Evolutionary conservation across 2,113 vertebrate species (phyloP).

Genomic region (Nymphicus hollandicus): DNA sequence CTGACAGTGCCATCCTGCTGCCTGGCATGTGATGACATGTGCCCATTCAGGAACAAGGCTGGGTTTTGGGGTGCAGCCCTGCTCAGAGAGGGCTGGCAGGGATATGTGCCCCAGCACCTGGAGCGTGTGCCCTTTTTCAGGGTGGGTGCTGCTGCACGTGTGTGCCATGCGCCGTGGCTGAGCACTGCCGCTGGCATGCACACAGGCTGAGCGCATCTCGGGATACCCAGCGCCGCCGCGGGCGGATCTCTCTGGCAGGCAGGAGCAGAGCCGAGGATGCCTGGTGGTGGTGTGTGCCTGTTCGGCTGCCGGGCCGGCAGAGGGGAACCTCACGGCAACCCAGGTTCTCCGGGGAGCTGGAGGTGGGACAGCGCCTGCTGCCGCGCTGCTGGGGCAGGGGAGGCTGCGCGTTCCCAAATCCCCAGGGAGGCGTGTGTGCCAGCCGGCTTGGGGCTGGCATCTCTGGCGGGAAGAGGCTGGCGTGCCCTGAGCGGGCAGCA

Average conservation of each 20-base stretch:
- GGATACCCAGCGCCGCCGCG: rapidly evolving
- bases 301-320: background rate
- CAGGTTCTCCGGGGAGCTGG: background rate
- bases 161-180: rapidly evolving
- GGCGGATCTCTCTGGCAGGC: background rate
- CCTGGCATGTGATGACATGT: rapidly evolving
- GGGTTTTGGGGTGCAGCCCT: background rate
- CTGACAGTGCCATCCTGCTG: background rate
- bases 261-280: background rate
- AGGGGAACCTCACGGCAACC: background rate
- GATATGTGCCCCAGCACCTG: background rate
- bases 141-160: background rate
- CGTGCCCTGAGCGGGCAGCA: background rate
- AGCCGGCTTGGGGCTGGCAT: slow-evolving; percentile 19
- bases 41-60: rapidly evolving
- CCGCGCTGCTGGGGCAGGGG: background rate
- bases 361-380: background rate
- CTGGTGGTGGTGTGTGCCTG: background rate
- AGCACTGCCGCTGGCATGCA: background rate
- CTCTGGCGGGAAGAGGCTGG: slow-evolving; percentile 16
- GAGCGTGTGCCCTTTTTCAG: background rate
- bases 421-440: background rate
- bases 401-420: background rate
- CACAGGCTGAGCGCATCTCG: background rate
- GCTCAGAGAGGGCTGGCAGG: background rate